A percentile compares a stretch with the other conserved stretches of the same genome.
Evolutionary conservation across 2,113 vertebrate genomes (phyloP).

Genomic region (Phalacrocorax brasilianus): DNA sequence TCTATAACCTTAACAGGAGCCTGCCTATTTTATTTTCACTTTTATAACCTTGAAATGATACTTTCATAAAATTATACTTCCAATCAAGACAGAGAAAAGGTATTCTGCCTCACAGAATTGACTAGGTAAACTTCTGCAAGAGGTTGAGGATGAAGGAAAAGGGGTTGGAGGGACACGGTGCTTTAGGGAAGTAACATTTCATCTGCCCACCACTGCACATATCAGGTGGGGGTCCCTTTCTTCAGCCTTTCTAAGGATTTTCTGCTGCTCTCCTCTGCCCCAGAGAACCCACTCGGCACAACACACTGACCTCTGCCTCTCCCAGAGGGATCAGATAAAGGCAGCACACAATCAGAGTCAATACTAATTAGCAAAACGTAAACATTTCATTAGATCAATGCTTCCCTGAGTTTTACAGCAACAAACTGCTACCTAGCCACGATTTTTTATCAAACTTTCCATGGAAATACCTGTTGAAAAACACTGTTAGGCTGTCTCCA

Average conservation of each 20-base stretch:
- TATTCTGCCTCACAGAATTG: neutral
- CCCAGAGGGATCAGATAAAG: neutral
- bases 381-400: conserved; percentile 41
- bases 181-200: neutral
- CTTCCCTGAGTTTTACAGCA: neutral
- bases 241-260: neutral
- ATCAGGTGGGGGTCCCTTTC: neutral
- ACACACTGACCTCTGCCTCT: conserved; percentile 24
- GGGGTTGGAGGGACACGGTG: neutral
- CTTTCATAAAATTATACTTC: conserved; percentile 10
- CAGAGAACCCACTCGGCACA: neutral
- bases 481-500: neutral
- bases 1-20: neutral
- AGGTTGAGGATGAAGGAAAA: neutral
- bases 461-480: neutral
- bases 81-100: neutral
- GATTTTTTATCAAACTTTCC: neutral
- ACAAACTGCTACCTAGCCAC: neutral
- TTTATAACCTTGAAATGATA: conserved; percentile 16
- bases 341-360: neutral
- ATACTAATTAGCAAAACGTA: conserved; percentile 55
- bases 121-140: neutral
- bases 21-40: conserved; percentile 14
- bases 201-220: neutral
- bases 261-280: neutral